These are phyloP conservation scores for Atlantisia rogersi DNA, from an alignment of 2,113 vertebrate species.

Conservation along the genomic window DNA sequence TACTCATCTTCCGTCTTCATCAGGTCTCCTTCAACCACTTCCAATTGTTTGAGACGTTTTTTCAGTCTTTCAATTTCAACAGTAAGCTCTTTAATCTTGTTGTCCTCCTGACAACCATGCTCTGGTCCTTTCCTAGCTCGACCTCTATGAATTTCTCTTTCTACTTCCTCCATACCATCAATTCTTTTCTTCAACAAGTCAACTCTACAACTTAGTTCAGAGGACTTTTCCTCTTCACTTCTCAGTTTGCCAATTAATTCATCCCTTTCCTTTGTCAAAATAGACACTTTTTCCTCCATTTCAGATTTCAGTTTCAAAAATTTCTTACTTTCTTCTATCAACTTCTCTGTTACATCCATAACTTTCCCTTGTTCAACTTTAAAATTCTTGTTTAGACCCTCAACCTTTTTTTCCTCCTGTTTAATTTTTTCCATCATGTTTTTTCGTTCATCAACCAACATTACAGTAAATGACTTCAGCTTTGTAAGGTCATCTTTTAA, in stretches of 20 bases:
- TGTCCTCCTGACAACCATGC: constrained; percentile 79
- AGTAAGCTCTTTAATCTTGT: constrained; percentile 87
- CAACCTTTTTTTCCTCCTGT: constrained; percentile 88
- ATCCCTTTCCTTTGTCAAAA: constrained; percentile 85
- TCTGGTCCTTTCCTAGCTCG: constrained; percentile 74
- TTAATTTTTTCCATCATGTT: constrained; percentile 91
- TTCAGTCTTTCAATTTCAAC: constrained; percentile 90
- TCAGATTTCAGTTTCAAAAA: constrained; percentile 92
- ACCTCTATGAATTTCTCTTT: constrained; percentile 79
- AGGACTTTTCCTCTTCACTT: constrained; percentile 85
- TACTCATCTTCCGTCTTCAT: constrained; percentile 98
- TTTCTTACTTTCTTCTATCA: constrained; percentile 97
- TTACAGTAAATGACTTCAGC: constrained; percentile 92
- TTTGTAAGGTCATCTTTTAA: constrained; percentile 93
- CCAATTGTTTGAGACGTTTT: constrained; percentile 88
- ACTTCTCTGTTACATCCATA: constrained; percentile 93
- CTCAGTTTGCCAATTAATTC: constrained; percentile 82
- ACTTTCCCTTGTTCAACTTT: constrained; percentile 92
- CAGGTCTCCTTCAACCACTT: constrained; percentile 93
- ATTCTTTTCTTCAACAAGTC: constrained; percentile 83
- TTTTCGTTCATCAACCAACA: constrained; percentile 92
- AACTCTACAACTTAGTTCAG: constrained; percentile 80
- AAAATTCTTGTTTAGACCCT: constrained; percentile 84
- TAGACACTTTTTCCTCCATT: constrained; percentile 87
- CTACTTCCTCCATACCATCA: constrained; percentile 83